Base-by-base conservation (phyloP, 2,888 invertebrate species). In the Catocala nupta region DNA sequence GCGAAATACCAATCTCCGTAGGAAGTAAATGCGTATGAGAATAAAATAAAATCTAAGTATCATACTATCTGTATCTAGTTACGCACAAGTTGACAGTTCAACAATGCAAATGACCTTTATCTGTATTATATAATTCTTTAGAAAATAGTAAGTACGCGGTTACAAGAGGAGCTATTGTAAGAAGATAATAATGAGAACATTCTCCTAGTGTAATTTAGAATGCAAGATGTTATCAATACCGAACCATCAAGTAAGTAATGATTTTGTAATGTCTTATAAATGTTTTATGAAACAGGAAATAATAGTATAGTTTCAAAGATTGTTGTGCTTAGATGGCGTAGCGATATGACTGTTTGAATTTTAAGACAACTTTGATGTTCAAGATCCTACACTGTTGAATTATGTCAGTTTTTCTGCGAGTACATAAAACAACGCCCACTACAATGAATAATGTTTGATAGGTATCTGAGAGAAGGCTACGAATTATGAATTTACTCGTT, bases 131-230 rank as follows among this genome's bases (percentile, higher is more conserved):
- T 63, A 71, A 75, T 63, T 51, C 55, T 45, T 67, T 39, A 62
- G 43, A 62, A 72, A 68, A 62, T 55, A 57, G 51, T 49, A 34
- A 57, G 49, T 63, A 59, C 48, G 9, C 5, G 36, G 6, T 58
- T 50, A 66, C 61, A 77, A 68, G 54, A 68, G 57, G 56, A 59
- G 55, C 63, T 49, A 69, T 75, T 77, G 77, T 75, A 62, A 48
- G 2, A 11, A 53, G 56, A 59, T 69, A 73, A 75, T 77, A 77
- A 73, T 75, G 77, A 63, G 71, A 75, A 75, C 64, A 61, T 71
- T 75, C 67, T 67, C 53, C 59, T 36, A 62, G 52, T 52, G 70
- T 71, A 55, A 74, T 74, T 71, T 70, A 48, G 59, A 74, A 69
- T 69, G 57, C 59, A 54, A 68, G 62, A 61, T 63, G 11, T 75